Percentiles rank a stretch among this genome's conserved stretches.
These are phyloP conservation scores for Petrophora chlorosata DNA, from an alignment of 2,888 invertebrate genomes.

Conservation along the genomic window DNA sequence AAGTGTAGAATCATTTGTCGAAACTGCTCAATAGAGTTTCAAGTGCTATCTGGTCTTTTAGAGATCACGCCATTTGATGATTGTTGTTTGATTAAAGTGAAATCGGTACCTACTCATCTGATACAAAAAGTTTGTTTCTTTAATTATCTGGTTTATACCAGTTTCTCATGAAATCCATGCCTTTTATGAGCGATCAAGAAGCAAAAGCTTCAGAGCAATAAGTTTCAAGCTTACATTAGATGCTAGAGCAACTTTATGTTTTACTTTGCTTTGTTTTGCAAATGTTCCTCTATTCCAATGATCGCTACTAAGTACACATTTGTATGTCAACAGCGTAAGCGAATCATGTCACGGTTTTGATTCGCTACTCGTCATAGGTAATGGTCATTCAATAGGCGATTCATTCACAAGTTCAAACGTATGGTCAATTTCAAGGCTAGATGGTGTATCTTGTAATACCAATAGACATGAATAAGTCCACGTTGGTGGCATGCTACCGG, in stretches of 20 bases:
- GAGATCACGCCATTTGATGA: background rate
- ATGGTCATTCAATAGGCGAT: constrained; percentile 58
- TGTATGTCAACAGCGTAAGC: constrained; percentile 35
- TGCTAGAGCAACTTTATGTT: no score
- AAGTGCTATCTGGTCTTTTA: constrained; percentile 17
- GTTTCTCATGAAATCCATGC: no score
- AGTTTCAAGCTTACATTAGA: no score
- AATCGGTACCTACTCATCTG: background rate
- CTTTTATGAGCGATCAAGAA: no score
- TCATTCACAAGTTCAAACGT: constrained; percentile 61
- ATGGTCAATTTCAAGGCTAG: constrained; percentile 60
- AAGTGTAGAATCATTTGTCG: constrained; percentile 68
- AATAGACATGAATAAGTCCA: constrained; percentile 48
- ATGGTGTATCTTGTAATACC: constrained; percentile 49
- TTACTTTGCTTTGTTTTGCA: background rate
- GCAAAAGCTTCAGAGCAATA: no score
- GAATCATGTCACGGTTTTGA: constrained; percentile 47
- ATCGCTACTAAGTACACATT: constrained; percentile 15
- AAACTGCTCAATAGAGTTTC: constrained; percentile 29
- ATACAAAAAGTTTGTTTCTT: no score
- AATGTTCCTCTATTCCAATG: constrained; percentile 14
- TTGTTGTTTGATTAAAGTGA: background rate
- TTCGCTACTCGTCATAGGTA: constrained; percentile 48
- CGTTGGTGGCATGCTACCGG: constrained; percentile 70
- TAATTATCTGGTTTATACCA: no score